Conservation (phyloP, 2,797 vertebrate genomes). For the Silurus aristotelis region DNA sequence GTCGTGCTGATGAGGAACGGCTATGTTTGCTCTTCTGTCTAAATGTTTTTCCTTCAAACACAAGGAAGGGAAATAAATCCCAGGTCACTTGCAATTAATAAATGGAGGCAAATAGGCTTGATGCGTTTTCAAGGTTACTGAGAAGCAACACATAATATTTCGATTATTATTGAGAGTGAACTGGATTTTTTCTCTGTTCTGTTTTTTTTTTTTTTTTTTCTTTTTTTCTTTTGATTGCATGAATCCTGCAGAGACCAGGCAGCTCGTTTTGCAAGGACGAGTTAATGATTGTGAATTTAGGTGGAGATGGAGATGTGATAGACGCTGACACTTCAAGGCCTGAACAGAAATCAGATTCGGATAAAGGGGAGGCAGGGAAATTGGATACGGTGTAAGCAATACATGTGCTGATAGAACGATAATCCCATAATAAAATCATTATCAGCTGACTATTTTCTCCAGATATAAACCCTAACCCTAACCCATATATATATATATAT, state of each 20-base stretch:
- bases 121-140: constrained; percentile 25
- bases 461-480: no score
- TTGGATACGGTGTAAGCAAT: constrained; percentile 54
- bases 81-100: constrained; percentile 21
- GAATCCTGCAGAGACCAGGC: constrained; percentile 31
- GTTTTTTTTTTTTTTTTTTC: neutral
- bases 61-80: neutral
- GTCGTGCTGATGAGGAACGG: constrained; percentile 64
- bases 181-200: neutral
- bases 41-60: constrained; percentile 65
- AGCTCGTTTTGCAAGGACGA: constrained; percentile 62
- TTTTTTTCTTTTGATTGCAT: constrained; percentile 24
- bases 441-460: constrained; percentile 55
- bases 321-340: constrained; percentile 62
- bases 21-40: constrained; percentile 56
- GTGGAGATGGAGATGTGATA: constrained; percentile 60
- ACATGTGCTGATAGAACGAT: constrained; percentile 61
- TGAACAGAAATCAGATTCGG: constrained; percentile 66
- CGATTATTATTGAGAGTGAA: neutral
- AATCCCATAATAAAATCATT: constrained; percentile 66
- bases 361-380: constrained; percentile 49
- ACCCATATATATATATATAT: no score
- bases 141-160: neutral
- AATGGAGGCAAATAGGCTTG: constrained; percentile 40
- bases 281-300: constrained; percentile 67